These are phyloP conservation scores for Orthosia gothica DNA, from an alignment of 2,888 invertebrate genomes.

Conservation along the genomic window DNA sequence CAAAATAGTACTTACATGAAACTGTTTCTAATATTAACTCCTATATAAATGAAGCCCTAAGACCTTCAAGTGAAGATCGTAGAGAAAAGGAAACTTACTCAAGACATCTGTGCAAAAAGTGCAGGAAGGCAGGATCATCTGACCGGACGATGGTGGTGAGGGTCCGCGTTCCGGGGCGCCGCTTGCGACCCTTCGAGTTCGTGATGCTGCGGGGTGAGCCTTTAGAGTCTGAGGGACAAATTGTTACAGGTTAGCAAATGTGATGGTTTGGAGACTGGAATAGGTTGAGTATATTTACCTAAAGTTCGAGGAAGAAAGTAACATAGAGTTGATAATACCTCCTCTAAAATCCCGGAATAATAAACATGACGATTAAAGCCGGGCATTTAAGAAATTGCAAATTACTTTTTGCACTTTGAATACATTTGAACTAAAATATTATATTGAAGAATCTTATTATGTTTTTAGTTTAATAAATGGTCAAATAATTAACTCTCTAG, in stretches of 20 bases:
- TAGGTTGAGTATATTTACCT: no score
- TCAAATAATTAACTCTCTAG: no score
- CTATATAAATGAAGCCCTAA: not conserved
- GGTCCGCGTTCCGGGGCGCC: constrained; percentile 96
- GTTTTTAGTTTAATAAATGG: no score
- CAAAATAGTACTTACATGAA: not conserved
- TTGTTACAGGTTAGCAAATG: not conserved
- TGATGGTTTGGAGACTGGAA: no score
- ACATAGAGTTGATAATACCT: no score
- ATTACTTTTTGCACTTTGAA: no score
- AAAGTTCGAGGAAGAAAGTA: no score
- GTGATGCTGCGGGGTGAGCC: constrained; percentile 97
- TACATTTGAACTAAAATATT: no score
- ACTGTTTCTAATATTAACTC: not conserved
- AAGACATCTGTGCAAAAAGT: constrained; percentile 97
- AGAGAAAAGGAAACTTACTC: constrained; percentile 93
- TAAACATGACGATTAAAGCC: no score
- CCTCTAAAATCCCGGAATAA: no score
- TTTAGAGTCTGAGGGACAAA: constrained; percentile 93
- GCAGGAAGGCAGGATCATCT: constrained; percentile 97
- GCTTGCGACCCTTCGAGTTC: constrained; percentile 98
- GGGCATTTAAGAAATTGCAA: no score
- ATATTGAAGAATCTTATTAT: no score
- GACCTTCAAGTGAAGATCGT: not conserved
- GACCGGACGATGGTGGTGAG: constrained; percentile 96